These are phyloP conservation scores for Megaceryle maxima DNA, from an alignment of 2,113 vertebrate species.

Conservation along the genomic window DNA sequence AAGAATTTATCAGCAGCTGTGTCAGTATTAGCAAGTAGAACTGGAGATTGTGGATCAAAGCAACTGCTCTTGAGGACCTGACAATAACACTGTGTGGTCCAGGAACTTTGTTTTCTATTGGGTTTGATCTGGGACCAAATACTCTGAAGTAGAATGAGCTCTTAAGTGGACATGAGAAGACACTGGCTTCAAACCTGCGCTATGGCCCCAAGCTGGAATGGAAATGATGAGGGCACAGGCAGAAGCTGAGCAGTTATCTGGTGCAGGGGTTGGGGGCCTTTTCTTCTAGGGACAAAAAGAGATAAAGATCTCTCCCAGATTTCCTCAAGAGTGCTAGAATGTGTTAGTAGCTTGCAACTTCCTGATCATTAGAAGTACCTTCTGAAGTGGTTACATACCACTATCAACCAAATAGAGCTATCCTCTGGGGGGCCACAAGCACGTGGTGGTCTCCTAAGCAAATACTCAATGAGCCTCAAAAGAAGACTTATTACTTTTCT, in stretches of 20 bases:
- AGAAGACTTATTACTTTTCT: background rate
- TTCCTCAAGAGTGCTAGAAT: background rate
- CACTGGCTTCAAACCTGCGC: background rate
- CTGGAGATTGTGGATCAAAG: background rate
- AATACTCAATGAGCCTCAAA: background rate
- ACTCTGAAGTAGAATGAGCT: background rate
- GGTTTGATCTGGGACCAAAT: background rate
- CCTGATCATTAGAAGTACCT: background rate
- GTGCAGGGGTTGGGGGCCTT: background rate
- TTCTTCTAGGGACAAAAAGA: background rate
- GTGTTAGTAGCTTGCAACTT: background rate
- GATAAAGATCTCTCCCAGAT: background rate
- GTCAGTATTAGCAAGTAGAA: background rate
- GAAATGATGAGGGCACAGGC: background rate
- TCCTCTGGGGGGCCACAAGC: background rate
- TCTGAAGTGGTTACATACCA: background rate
- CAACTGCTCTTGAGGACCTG: background rate
- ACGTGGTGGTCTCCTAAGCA: background rate
- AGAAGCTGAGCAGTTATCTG: background rate
- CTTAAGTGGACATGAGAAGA: background rate
- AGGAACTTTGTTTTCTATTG: background rate
- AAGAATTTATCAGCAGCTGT: background rate
- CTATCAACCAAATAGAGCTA: rapidly evolving
- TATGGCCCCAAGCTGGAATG: background rate
- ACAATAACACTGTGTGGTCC: background rate